Conservation (phyloP, 2,888 invertebrate genomes). For the Caenorhabditis macrosperma region DNA sequence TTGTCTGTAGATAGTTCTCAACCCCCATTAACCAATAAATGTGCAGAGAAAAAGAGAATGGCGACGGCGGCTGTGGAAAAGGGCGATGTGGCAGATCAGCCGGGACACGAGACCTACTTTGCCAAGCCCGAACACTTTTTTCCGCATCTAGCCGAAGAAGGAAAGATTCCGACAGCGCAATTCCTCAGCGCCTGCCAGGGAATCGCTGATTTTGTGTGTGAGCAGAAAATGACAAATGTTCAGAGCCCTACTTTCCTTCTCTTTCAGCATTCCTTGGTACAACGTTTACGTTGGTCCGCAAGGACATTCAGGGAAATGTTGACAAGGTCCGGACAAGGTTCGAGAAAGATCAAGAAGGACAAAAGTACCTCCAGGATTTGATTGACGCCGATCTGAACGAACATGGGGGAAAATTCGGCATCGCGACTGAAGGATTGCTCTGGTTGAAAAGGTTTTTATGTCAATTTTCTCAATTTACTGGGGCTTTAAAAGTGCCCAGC, state of each 20-base stretch:
- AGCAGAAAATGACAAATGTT: conserved; percentile 12
- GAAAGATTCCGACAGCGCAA: conserved; percentile 77
- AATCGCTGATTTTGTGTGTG: conserved; percentile 79
- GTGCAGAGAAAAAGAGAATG: conserved; percentile 3
- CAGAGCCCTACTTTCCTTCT: background rate
- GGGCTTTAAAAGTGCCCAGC: no score
- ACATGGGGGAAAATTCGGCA: conserved; percentile 74
- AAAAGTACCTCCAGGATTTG: conserved; percentile 72
- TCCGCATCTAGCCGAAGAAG: conserved; percentile 71
- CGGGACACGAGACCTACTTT: conserved; percentile 71
- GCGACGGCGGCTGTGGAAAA: conserved; percentile 13
- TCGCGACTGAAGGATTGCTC: conserved; percentile 78
- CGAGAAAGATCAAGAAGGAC: conserved; percentile 69
- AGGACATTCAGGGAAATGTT: conserved; percentile 78
- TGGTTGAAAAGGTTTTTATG: conserved; percentile 77
- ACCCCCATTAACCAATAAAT: no score
- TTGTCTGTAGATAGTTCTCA: no score
- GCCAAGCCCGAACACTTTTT: conserved; percentile 75
- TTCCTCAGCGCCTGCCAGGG: conserved; percentile 79
- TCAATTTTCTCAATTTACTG: background rate
- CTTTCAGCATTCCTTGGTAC: conserved; percentile 75
- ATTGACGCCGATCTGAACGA: conserved; percentile 76
- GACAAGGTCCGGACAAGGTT: conserved; percentile 72
- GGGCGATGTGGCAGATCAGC: conserved; percentile 46
- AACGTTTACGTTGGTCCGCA: conserved; percentile 74